A percentile compares a stretch with the other conserved stretches of the same genome.
phyloP scores from a whole-genome alignment of 2,888 invertebrate genomes.

The Lasioglossum marginatum region DNA sequence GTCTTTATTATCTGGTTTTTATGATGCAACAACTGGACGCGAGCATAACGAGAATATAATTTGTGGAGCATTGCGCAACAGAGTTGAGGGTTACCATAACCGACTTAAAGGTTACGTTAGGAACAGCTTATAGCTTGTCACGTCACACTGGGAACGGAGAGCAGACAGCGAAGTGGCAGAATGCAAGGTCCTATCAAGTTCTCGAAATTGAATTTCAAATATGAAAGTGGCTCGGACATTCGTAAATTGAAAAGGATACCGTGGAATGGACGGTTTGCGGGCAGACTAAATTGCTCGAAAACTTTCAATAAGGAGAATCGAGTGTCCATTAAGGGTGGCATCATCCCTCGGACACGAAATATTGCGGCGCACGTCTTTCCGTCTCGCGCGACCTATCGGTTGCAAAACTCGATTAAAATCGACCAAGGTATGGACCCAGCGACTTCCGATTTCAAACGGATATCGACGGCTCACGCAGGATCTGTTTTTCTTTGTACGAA shows the following conservation, averaged over 20 bases:
- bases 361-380: background rate
- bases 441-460: background rate
- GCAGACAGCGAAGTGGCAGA: background rate
- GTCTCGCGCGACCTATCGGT: background rate
- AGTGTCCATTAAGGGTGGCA: background rate
- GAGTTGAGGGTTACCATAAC: background rate
- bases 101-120: slow-evolving; percentile 8
- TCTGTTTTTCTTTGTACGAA: background rate
- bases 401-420: background rate
- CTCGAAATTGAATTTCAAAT: slow-evolving; percentile 7
- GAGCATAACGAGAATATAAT: slow-evolving; percentile 8
- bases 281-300: background rate
- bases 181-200: background rate
- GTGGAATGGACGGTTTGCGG: background rate
- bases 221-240: background rate
- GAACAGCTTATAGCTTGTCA: background rate
- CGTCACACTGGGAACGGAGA: background rate
- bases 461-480: background rate
- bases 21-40: background rate
- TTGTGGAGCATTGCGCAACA: slow-evolving; percentile 7
- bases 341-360: background rate
- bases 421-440: background rate
- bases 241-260: slow-evolving; percentile 7
- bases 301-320: background rate
- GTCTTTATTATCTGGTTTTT: background rate